Evolutionary conservation across 2,113 vertebrate species (phyloP).

Genomic region (Isichthys henryi): DNA sequence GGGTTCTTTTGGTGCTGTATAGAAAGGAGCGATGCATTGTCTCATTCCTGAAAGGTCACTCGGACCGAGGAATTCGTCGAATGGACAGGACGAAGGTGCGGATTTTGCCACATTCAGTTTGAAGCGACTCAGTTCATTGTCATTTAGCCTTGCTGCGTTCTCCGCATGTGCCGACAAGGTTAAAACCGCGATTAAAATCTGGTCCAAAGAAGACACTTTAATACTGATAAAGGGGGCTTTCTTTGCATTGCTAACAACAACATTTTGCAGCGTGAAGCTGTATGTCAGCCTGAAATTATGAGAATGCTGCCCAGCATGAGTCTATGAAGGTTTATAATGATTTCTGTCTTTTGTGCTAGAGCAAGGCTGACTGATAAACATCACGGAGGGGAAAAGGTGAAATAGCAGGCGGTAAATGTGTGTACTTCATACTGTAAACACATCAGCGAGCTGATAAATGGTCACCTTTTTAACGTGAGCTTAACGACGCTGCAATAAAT

Average conservation of each 20-base stretch:
- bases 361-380: not conserved
- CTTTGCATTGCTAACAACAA: not conserved
- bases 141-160: not conserved
- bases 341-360: not conserved
- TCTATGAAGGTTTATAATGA: not conserved
- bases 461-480: not conserved
- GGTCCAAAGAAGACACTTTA: not conserved
- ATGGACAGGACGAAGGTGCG: not conserved
- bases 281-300: not conserved
- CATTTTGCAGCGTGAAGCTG: not conserved
- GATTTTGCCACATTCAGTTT: not conserved
- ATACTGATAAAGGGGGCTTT: no score
- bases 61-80: not conserved
- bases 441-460: not conserved
- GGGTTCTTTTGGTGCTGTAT: not conserved
- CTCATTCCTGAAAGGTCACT: not conserved
- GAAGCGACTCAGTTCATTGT: not conserved
- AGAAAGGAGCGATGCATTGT: not conserved
- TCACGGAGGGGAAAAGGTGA: not conserved
- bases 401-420: not conserved
- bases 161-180: not conserved
- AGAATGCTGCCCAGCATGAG: not conserved
- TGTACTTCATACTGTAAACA: not conserved
- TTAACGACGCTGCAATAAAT: not conserved
- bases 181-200: not conserved